Conservation (phyloP, 2,113 vertebrate genomes). For the Dicrurus megarhynchus region DNA sequence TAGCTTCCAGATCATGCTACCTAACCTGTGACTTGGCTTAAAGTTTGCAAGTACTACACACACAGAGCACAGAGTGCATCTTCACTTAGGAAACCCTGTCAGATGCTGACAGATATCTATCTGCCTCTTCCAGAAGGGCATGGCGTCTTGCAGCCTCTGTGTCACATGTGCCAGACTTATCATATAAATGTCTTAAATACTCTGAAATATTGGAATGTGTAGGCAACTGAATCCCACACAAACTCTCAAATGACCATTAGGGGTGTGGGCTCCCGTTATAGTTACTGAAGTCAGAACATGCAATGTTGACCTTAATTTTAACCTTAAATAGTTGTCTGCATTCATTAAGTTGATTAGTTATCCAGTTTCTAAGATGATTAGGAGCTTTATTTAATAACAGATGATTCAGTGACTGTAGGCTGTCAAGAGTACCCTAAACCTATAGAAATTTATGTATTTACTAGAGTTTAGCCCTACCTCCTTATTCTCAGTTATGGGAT, state of each 20-base stretch:
- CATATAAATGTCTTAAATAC: not conserved
- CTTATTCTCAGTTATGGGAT: not conserved
- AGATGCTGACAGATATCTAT: not conserved
- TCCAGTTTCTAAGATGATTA: not conserved
- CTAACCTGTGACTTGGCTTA: not conserved
- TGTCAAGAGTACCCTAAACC: not conserved
- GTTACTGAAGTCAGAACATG: not conserved
- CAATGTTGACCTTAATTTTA: not conserved
- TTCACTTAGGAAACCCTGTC: not conserved
- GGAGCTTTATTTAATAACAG: not conserved
- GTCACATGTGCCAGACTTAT: not conserved
- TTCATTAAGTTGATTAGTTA: not conserved
- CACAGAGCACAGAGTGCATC: not conserved
- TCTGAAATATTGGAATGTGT: not conserved
- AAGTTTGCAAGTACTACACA: not conserved
- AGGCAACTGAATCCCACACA: not conserved
- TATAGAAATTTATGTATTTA: not conserved
- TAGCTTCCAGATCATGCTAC: not conserved
- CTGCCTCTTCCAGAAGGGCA: not conserved
- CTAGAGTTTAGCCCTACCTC: not conserved
- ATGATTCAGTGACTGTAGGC: not conserved
- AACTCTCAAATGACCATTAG: not conserved
- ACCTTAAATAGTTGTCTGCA: not conserved
- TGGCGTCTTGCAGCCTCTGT: not conserved
- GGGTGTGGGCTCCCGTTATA: fast-evolving